phyloP scores from a whole-genome alignment of 2,797 vertebrate species.

The Dallia pectoralis region DNA sequence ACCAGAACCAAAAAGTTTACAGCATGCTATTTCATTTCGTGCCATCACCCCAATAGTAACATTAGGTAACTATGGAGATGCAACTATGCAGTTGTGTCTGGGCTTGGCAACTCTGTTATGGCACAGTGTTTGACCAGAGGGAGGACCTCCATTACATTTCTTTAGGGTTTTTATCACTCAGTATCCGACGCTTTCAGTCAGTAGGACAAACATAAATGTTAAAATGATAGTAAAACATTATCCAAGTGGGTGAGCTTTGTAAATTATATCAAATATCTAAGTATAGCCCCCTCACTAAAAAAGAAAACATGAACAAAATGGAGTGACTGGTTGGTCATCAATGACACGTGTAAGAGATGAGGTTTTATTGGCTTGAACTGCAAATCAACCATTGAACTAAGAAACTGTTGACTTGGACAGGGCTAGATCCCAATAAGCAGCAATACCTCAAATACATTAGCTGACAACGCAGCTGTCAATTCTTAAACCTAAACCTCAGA shows the following conservation, averaged over 20 bases:
- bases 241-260: conserved; percentile 37
- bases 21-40: conserved; percentile 42
- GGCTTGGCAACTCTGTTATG: conserved; percentile 72
- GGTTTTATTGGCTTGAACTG: conserved; percentile 59
- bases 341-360: conserved; percentile 23
- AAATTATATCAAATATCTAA: conserved; percentile 33
- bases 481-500: conserved; percentile 39
- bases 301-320: conserved; percentile 45
- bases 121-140: conserved; percentile 78
- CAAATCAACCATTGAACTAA: conserved; percentile 45
- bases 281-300: conserved; percentile 36
- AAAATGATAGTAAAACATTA: conserved; percentile 38
- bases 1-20: conserved; percentile 51
- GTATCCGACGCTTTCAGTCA: conserved; percentile 72
- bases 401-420: conserved; percentile 49
- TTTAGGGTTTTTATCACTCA: conserved; percentile 50
- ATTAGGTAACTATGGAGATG: conserved; percentile 43
- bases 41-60: conserved; percentile 35
- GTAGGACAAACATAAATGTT: conserved; percentile 69
- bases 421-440: conserved; percentile 43
- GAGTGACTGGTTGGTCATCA: conserved; percentile 55
- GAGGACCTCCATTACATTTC: conserved; percentile 53
- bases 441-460: conserved; percentile 43
- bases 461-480: conserved; percentile 41
- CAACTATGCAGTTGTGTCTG: conserved; percentile 61